Conservation (phyloP, 1,140 invertebrate genomes). For the Pinna nobilis region DNA sequence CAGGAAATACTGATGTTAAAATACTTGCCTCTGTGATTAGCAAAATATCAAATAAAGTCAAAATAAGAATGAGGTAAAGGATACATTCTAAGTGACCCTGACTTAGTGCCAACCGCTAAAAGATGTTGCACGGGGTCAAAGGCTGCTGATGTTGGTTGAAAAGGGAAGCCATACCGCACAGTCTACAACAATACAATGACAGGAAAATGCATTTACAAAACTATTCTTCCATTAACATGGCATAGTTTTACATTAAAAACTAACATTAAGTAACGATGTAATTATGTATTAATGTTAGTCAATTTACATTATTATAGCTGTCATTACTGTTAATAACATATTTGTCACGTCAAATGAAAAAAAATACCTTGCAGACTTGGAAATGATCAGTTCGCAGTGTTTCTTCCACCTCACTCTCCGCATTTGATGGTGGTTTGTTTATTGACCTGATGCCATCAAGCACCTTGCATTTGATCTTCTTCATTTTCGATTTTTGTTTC, state of each 20-base stretch:
- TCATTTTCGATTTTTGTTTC: conserved; percentile 55
- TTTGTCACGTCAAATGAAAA: not conserved
- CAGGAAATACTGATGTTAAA: not conserved
- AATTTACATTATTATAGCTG: not conserved
- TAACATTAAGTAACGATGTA: not conserved
- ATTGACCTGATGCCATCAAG: conserved; percentile 54
- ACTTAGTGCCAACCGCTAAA: conserved; percentile 96
- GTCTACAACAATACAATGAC: conserved; percentile 83
- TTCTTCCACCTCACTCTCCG: conserved; percentile 68
- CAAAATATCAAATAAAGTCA: too few relatives aligned
- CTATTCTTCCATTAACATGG: too few relatives aligned
- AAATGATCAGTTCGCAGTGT: conserved; percentile 66
- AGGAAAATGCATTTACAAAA: too few relatives aligned
- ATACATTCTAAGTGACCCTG: conserved; percentile 97
- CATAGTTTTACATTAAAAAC: too few relatives aligned
- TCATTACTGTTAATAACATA: not conserved
- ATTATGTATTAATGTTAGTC: not conserved
- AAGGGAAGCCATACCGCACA: conserved; percentile 98
- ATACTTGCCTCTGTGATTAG: too few relatives aligned
- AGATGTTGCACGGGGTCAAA: conserved; percentile 98
- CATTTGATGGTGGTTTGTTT: conserved; percentile 58
- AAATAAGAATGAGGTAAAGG: conserved; percentile 78
- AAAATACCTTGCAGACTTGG: conserved; percentile 65
- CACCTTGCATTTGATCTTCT: conserved; percentile 65
- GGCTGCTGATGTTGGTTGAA: conserved; percentile 96